A percentile compares a stretch with the other conserved stretches of the same genome.
Conservation (phyloP, 2,888 invertebrate species). For the Xanthorhoe designata region DNA sequence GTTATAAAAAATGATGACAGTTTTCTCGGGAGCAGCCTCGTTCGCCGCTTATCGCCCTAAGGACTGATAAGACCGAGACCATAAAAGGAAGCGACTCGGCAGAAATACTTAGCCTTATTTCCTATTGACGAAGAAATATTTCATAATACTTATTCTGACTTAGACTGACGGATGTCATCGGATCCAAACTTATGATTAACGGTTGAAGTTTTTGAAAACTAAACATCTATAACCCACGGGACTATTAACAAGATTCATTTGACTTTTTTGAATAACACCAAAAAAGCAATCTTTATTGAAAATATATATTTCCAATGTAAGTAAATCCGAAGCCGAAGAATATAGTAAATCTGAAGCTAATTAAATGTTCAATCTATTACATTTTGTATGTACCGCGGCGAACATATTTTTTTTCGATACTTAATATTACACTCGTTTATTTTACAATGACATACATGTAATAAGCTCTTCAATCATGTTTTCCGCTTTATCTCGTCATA, state of each 20-base stretch:
- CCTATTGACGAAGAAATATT: conserved; percentile 64
- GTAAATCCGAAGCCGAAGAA: no score
- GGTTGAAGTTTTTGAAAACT: conserved; percentile 37
- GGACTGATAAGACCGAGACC: conserved; percentile 63
- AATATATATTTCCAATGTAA: no score
- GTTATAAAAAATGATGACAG: conserved; percentile 75
- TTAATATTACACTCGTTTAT: conserved; percentile 1
- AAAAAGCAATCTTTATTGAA: no score
- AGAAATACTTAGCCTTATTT: conserved; percentile 68
- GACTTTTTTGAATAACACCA: no score
- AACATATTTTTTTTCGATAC: no score
- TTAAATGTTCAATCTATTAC: no score
- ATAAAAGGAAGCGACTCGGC: conserved; percentile 67
- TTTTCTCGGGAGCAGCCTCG: conserved; percentile 66
- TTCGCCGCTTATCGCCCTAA: conserved; percentile 68
- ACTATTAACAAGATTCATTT: neutral
- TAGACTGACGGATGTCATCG: conserved; percentile 45
- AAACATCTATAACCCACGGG: neutral
- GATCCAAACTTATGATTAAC: conserved; percentile 57
- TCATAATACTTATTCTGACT: conserved; percentile 51
- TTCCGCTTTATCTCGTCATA: conserved; percentile 24
- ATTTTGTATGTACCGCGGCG: no score
- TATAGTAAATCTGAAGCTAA: no score
- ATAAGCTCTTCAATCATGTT: conserved; percentile 24
- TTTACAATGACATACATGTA: conserved; percentile 14